Evolutionary conservation across 2,113 vertebrate genomes (phyloP), one percentile per base, ranked within the genome.

Genomic region (Aspiorhynchus laticeps): DNA sequence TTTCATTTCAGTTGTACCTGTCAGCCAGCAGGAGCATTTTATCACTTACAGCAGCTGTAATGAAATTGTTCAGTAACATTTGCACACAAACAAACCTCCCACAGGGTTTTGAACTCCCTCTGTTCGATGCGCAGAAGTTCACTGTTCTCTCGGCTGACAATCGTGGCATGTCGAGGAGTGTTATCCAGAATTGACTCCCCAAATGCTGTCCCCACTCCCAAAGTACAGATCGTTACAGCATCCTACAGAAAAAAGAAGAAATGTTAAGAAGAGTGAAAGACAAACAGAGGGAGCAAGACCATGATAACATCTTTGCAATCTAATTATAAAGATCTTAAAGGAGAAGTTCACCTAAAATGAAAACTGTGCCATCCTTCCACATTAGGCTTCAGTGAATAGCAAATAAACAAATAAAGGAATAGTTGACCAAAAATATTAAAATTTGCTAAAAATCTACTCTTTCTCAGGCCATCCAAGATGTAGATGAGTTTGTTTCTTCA

Each of bases 171-270:
- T 83, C 98, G 98, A 17, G 98, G 98, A 0, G 98, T 99, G 93
- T 99, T 99, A 94, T 99, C 98, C 93, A 99, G 93, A 93, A 99
- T 98, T 75, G 98, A 99, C 93, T 99, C 98, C 92, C 98, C 98
- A 87, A 99, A 99, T 67, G 98, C 98, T 0, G 98, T 99, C 88
- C 98, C 98, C 14, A 99, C 96, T 84, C 98, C 98, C 93, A 99
- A 92, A 1, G 97, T 98, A 83, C 98, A 99, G 93, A 99, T 99
- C 28, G 97, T 96, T 92, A 99, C 98, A 2, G 98, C 97, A 95
- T 99, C 98, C 98, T 99, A 93, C 81, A 46, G 26, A 51, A 21
- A 51, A 7, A 28, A 75, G 33, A 41, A 15, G 19, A 56, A 53
- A 53, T 53, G 31, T 21, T 51, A 10, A 38, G 33, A 73, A 36